Evolutionary conservation across 2,888 invertebrate species (phyloP), one percentile per base, ranked within the genome.

Genomic region (Callosobruchus maculatus): DNA sequence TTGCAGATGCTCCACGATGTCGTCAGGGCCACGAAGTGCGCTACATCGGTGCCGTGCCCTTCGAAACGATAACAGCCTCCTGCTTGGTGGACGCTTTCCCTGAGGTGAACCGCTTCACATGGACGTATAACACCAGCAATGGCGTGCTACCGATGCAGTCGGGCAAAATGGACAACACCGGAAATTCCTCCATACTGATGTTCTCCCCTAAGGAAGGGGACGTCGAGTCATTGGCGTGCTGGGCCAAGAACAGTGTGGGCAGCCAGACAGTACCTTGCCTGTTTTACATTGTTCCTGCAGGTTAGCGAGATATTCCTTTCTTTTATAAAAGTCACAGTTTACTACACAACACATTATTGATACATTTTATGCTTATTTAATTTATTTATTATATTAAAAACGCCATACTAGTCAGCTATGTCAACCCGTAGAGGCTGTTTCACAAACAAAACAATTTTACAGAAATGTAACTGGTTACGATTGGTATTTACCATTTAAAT

Each of bases 71-170:
- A 72, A 89, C 91, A 73, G 92, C 95, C 9, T 90, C 92, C 72
- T 96, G 97, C 84, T 93, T 95, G 77, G 94, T 97, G 72, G 93
- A 94, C 77, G 94, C 96, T 0, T 92, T 94, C 70, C 94, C 95
- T 0, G 89, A 91, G 21, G 92, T 92, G 73, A 91, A 90, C 0
- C 89, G 92, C 81, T 95, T 95, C 86, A 94, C 93, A 80, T 95
- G 95, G 95, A 95, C 95, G 18, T 95, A 93, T 85, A 95, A 95
- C 85, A 93, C 93, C 30, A 93, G 94, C 49, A 90, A 90, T 78
- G 89, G 88, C 69, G 94, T 95, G 72, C 88, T 93, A 75, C 94
- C 94, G 75, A 92, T 95, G 74, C 88, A 89, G 85, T 91, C 91
- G 84, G 88, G 91, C 85, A 87, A 91, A 87, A 86, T 91, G 86